phyloP scores from a whole-genome alignment of 2,888 invertebrate genomes.

The Pachydiplax longipennis region DNA sequence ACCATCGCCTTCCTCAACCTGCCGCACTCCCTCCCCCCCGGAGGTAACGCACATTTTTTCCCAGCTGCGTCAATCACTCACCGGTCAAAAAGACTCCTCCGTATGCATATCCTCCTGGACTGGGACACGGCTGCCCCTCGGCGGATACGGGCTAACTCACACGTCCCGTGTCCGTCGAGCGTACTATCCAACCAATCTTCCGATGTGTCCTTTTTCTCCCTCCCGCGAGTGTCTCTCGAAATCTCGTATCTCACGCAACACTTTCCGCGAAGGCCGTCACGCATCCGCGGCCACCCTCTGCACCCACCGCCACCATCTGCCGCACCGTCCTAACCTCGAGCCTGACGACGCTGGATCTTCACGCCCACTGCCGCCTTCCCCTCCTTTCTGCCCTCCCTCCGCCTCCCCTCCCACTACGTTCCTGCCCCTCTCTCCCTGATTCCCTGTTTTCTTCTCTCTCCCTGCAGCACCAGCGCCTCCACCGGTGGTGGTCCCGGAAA shows the following conservation, averaged over 20 bases:
- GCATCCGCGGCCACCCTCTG: background rate
- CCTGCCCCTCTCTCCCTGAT: background rate
- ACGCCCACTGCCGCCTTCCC: background rate
- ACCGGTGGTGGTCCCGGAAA: conserved; percentile 10
- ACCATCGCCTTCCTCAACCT: background rate
- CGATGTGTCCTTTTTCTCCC: background rate
- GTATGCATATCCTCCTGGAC: background rate
- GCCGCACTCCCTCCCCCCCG: background rate
- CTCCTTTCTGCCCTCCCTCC: background rate
- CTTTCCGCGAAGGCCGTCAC: background rate
- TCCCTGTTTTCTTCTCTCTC: background rate
- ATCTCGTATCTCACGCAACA: background rate
- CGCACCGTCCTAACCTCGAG: conserved; percentile 4
- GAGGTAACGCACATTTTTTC: background rate
- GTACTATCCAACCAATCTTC: background rate
- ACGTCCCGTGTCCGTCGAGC: background rate
- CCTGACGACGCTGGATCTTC: background rate
- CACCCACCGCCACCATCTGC: conserved; percentile 6
- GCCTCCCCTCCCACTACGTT: background rate
- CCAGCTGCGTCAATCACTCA: background rate
- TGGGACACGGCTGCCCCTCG: background rate
- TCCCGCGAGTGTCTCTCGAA: background rate
- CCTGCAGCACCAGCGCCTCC: background rate
- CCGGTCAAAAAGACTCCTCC: conserved; percentile 15
- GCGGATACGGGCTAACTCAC: background rate